Evolutionary conservation across 2,888 invertebrate species (phyloP), one percentile per base, ranked within the genome.

Genomic region (Maniola hyperantus): DNA sequence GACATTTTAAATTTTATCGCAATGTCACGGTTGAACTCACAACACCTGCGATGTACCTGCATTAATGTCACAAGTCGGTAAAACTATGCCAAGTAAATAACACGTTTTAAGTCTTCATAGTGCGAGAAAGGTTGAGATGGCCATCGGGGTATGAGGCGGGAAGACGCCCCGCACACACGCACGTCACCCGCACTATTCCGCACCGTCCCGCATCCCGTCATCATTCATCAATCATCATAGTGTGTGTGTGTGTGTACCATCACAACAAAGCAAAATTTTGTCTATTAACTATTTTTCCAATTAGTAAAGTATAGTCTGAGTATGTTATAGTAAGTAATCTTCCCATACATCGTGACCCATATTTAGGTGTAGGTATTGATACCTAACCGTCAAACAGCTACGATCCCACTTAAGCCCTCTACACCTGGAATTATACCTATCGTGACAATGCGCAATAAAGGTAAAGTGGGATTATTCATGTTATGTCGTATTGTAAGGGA

Each of bases 391-490:
- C 82, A 84, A 86, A 81, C 84, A 85, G 83, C 85, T 61, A 68
- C 58, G 39, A 48, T 11, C 59, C 36, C n/a, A 66, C 60, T n/a
- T 50, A 88, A 86, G 85, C 84, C 87, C 87, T 87, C 87, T 86
- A 81, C 89, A 89, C 89, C 88, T 89, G 88, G 85, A 84, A 83
- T 84, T 83, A 80, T 87, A 39, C 39, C 39, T 39, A 84, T 79
- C 90, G 90, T 89, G 90, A 88, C 86, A 84, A 79, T 81, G 79
- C 77, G 83, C 85, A 87, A 89, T 90, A 89, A 89, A 85, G 80
- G 78, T 77, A 77, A 57, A 57, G 20, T 15, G 42, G 48, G 79
- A 74, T 73, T 73, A 33, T 53, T 64, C 36, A 46, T 18, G 33
- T 8, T 34, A 42, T 26, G 33, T 59, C 53, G 55, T 67, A 60